Evolutionary conservation across 2,888 invertebrate species (phyloP).

Genomic region (Metopia argyrocephala): DNA sequence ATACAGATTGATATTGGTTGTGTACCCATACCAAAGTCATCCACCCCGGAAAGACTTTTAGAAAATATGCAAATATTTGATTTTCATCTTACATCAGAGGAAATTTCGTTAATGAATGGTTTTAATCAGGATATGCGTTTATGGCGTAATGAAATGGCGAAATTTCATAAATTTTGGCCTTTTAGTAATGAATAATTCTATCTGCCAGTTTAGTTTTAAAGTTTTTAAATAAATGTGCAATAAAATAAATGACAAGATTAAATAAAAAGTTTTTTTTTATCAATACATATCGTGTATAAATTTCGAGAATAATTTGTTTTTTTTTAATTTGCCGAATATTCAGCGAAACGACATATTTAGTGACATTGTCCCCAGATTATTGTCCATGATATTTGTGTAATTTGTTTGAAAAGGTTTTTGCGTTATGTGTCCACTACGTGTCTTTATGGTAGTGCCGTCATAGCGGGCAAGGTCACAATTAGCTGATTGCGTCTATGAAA

Average conservation of each 20-base stretch:
- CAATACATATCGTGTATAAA: no score
- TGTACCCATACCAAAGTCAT: constrained; percentile 81
- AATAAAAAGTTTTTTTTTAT: neutral
- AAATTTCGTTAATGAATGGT: constrained; percentile 78
- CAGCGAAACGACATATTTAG: no score
- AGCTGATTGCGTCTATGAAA: no score
- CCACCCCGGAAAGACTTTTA: constrained; percentile 78
- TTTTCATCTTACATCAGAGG: constrained; percentile 79
- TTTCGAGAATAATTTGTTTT: no score
- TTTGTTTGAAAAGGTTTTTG: no score
- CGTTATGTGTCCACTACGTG: no score
- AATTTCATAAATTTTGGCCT: constrained; percentile 73
- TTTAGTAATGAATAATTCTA: constrained; percentile 68
- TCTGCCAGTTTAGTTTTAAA: neutral
- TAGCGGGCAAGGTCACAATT: no score
- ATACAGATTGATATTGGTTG: constrained; percentile 80
- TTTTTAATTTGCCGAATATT: no score
- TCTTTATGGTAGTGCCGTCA: no score
- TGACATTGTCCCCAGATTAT: no score
- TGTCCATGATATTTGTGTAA: no score
- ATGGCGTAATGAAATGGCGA: constrained; percentile 68
- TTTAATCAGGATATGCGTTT: constrained; percentile 77
- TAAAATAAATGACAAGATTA: neutral
- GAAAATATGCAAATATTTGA: constrained; percentile 81
- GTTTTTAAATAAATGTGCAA: neutral